phyloP scores from a whole-genome alignment of 2,113 vertebrate genomes.

The Callorhinus ursinus region DNA sequence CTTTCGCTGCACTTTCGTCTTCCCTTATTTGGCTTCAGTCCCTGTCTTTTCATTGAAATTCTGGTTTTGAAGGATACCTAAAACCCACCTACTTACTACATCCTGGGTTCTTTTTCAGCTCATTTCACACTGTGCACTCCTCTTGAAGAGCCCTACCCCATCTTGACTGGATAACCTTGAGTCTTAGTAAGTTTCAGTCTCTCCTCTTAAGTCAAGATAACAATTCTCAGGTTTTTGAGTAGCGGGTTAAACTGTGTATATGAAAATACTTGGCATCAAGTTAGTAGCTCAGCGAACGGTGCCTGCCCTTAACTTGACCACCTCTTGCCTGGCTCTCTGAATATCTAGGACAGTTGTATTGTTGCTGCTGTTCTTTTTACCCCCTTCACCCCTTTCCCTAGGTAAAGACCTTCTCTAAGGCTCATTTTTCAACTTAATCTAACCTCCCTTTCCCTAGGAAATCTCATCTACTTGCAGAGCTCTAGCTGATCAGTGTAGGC shows the following conservation, averaged over 20 bases:
- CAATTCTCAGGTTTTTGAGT: background rate
- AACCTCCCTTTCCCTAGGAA: background rate
- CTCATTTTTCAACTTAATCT: background rate
- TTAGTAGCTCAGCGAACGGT: background rate
- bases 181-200: background rate
- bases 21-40: background rate
- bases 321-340: background rate
- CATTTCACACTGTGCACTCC: background rate
- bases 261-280: background rate
- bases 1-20: constrained; percentile 6
- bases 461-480: background rate
- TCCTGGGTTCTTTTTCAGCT: background rate
- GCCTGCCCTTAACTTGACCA: background rate
- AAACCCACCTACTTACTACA: background rate
- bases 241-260: background rate
- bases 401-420: background rate
- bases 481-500: background rate
- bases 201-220: background rate
- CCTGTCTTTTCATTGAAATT: background rate
- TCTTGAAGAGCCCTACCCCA: background rate
- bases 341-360: background rate
- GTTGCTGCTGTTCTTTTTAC: background rate
- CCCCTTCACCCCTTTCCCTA: background rate
- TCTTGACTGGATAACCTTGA: background rate
- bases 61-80: background rate